These are phyloP conservation scores for Pollenia amentaria DNA, from an alignment of 2,888 invertebrate species.

Conservation along the genomic window DNA sequence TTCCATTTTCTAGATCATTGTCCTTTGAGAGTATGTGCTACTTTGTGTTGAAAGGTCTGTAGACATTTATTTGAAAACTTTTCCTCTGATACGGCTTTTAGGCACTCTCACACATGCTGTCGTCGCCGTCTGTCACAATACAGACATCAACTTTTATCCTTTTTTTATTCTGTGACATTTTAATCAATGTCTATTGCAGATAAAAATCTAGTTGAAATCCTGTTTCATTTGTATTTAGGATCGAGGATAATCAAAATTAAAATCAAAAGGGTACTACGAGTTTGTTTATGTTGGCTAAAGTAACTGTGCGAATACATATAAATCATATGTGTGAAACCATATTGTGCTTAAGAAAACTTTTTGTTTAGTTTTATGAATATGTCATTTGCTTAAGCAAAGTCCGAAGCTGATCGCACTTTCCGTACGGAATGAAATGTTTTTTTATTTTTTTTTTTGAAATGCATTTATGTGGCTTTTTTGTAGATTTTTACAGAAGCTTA, in stretches of 20 bases:
- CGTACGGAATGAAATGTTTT: no score
- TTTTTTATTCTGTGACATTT: slow-evolving; percentile 37
- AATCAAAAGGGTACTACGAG: no score
- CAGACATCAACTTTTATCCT: slow-evolving; percentile 4
- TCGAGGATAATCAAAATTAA: background rate
- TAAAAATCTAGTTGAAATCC: slow-evolving; percentile 36
- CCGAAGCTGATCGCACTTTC: no score
- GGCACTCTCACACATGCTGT: background rate
- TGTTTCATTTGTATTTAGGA: slow-evolving; percentile 2
- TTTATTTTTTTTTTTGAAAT: no score
- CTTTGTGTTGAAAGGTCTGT: background rate
- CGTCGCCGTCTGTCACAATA: background rate
- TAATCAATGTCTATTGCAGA: slow-evolving; percentile 43
- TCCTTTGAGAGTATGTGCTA: slow-evolving; percentile 28
- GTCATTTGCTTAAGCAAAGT: no score
- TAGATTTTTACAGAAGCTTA: no score
- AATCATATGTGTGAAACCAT: no score
- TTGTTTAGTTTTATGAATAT: no score
- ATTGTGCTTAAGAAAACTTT: no score
- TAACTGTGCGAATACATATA: no score
- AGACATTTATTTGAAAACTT: slow-evolving; percentile 26
- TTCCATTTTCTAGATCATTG: slow-evolving; percentile 45
- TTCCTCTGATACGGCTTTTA: background rate
- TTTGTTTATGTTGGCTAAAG: no score
- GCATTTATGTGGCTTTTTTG: no score